Conservation (phyloP, 2,888 invertebrate species). For the Ditylenchus weischeri region DNA sequence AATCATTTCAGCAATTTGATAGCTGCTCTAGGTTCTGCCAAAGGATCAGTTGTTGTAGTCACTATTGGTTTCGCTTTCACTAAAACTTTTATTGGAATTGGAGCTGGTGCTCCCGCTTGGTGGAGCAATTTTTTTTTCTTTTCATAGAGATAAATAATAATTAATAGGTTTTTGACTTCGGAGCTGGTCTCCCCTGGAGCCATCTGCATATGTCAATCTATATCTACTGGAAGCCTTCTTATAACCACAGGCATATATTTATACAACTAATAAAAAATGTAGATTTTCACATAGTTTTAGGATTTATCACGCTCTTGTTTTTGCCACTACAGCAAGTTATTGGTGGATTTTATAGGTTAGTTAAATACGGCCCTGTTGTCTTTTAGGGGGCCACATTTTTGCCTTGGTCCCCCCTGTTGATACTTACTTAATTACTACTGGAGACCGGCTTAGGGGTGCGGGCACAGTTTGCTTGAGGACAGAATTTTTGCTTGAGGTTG, state of each 20-base stretch:
- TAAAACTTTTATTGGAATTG: conserved; percentile 44
- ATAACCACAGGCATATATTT: conserved; percentile 43
- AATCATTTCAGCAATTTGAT: conserved; percentile 37
- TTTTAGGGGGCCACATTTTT: too few relatives aligned
- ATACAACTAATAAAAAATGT: conserved; percentile 2
- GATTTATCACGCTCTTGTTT: conserved; percentile 45
- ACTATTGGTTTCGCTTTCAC: conserved; percentile 35
- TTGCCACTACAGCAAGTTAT: conserved; percentile 42
- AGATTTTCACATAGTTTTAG: background rate
- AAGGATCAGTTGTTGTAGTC: conserved; percentile 20
- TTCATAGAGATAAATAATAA: background rate
- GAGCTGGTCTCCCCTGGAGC: conserved; percentile 43
- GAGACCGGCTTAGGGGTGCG: too few relatives aligned
- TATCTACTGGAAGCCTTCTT: conserved; percentile 16
- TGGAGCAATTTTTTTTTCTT: background rate
- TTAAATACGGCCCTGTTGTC: too few relatives aligned
- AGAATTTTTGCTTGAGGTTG: too few relatives aligned
- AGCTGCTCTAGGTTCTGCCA: conserved; percentile 38
- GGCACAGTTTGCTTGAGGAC: too few relatives aligned
- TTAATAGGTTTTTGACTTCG: conserved; percentile 48
- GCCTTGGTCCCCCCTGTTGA: too few relatives aligned
- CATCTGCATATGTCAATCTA: conserved; percentile 44
- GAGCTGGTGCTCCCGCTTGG: conserved; percentile 57
- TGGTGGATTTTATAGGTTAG: conserved; percentile 14
- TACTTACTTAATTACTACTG: too few relatives aligned